Conservation (phyloP, 2,888 invertebrate species). For the Macrosiphum euphorbiae region DNA sequence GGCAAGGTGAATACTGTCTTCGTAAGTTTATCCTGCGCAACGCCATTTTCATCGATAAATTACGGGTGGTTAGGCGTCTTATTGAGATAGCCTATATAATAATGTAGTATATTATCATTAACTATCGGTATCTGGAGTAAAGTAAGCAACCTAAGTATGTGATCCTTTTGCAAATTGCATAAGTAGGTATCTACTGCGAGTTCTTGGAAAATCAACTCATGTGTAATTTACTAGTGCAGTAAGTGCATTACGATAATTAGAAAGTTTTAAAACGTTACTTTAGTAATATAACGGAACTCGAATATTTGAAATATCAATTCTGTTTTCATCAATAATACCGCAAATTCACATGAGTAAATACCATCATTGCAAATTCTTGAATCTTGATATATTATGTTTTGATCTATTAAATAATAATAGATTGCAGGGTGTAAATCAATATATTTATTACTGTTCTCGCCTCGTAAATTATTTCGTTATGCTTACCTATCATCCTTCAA, state of each 20-base stretch:
- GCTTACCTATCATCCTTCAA: not conserved
- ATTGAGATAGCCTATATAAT: not conserved
- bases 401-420: conserved; percentile 5
- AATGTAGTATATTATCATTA: not conserved
- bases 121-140: not conserved
- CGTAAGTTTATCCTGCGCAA: not conserved
- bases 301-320: not conserved
- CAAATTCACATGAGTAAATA: not conserved
- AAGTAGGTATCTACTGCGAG: not conserved
- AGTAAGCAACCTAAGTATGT: not conserved
- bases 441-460: not conserved
- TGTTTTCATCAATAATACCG: not conserved
- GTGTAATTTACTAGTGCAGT: not conserved
- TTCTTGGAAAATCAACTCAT: not conserved
- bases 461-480: not conserved
- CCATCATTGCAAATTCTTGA: not conserved
- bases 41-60: not conserved
- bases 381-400: not conserved
- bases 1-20: not conserved
- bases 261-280: not conserved
- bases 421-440: not conserved
- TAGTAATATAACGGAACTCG: not conserved
- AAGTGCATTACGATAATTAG: not conserved
- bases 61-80: not conserved
- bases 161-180: not conserved